A percentile compares a stretch with the other conserved stretches of the same genome.
phyloP scores from a whole-genome alignment of 2,888 invertebrate genomes.

The Diarsia dahlii region DNA sequence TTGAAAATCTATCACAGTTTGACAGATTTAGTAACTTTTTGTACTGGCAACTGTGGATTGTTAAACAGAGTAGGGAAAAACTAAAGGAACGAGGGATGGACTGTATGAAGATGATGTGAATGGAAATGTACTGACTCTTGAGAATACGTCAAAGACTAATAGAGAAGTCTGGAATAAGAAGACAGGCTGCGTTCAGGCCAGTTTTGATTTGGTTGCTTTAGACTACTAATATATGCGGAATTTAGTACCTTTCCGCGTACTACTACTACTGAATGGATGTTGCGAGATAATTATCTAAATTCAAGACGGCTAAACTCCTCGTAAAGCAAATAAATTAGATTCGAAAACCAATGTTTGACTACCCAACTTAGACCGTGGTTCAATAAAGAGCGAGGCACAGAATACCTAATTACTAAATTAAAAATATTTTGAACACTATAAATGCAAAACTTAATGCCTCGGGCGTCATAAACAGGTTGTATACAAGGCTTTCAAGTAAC shows the following conservation, averaged over 20 bases:
- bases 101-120: not conserved
- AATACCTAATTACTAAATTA: not conserved
- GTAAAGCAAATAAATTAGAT: not conserved
- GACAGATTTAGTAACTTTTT: too few relatives aligned
- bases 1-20: too few relatives aligned
- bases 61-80: not conserved
- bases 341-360: not conserved
- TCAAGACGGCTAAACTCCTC: too few relatives aligned
- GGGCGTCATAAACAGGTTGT: constrained; percentile 23
- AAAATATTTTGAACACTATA: constrained; percentile 12
- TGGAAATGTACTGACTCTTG: not conserved
- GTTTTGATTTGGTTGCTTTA: not conserved
- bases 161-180: not conserved
- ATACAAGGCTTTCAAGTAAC: not conserved
- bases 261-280: too few relatives aligned
- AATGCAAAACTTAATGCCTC: not conserved
- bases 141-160: not conserved
- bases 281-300: too few relatives aligned
- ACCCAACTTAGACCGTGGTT: not conserved
- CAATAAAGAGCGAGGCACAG: not conserved
- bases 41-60: too few relatives aligned
- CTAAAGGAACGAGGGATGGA: too few relatives aligned
- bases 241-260: not conserved
- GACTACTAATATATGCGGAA: not conserved
- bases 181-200: not conserved